A percentile compares a stretch with the other conserved stretches of the same genome.
Conservation (phyloP, 2,797 vertebrate genomes). For the Moxostoma hubbsi region DNA sequence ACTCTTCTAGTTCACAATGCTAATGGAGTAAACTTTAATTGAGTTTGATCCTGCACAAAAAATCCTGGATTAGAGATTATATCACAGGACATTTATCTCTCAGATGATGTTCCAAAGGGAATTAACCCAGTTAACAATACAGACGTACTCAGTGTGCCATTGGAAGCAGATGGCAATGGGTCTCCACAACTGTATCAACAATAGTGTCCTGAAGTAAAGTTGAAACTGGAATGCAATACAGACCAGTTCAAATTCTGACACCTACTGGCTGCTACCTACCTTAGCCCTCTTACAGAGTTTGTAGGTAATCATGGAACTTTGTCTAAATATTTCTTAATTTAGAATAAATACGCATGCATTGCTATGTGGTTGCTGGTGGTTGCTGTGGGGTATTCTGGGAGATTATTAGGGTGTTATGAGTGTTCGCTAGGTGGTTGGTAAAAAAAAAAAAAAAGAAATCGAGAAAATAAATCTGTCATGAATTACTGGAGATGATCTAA, state of each 20-base stretch:
- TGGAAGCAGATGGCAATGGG: slow-evolving; percentile 26
- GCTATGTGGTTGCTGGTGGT: no score
- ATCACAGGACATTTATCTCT: slow-evolving; percentile 46
- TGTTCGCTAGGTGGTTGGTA: no score
- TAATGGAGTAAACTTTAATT: slow-evolving; percentile 67
- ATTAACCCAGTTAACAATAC: slow-evolving; percentile 44
- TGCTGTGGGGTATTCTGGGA: no score
- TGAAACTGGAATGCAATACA: slow-evolving; percentile 1
- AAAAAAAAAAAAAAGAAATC: no score
- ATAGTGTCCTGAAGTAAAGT: slow-evolving; percentile 14
- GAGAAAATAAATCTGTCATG: no score
- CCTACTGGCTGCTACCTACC: neutral
- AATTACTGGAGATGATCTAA: no score
- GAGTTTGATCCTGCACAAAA: slow-evolving; percentile 66
- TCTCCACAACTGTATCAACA: slow-evolving; percentile 13
- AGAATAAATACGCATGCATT: no score
- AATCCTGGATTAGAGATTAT: slow-evolving; percentile 71
- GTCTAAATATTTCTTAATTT: no score
- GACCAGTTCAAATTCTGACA: slow-evolving; percentile 16
- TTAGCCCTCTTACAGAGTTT: no score
- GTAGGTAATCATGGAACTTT: no score
- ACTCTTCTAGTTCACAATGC: slow-evolving; percentile 29
- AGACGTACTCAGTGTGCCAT: neutral
- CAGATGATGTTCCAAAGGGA: slow-evolving; percentile 34
- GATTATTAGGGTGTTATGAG: no score